Conservation (phyloP, 2,888 invertebrate species). For the Alcis repandata region DNA sequence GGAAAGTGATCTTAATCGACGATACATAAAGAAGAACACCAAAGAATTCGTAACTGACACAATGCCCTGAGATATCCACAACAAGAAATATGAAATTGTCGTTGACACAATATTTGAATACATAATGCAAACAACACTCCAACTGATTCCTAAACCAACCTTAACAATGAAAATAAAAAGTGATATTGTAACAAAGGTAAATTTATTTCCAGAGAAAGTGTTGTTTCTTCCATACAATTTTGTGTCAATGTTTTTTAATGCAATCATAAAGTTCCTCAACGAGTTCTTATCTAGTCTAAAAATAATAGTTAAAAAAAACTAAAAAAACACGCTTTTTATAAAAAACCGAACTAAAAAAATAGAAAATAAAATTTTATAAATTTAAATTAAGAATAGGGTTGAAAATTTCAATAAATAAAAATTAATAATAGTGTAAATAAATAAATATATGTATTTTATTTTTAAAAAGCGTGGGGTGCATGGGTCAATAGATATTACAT, state of each 20-base stretch:
- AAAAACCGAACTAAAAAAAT: no score
- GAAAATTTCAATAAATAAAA: no score
- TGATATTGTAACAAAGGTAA: background rate
- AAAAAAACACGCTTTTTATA: no score
- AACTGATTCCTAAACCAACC: background rate
- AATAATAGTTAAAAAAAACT: no score
- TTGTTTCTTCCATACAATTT: background rate
- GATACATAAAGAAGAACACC: background rate
- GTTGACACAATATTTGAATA: background rate
- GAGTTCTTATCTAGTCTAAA: no score
- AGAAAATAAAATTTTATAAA: no score
- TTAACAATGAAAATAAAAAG: background rate
- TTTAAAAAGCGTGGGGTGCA: no score
- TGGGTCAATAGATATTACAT: no score
- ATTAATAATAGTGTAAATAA: no score
- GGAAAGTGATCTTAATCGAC: constrained; percentile 3
- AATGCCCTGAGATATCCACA: background rate
- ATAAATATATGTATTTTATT: no score
- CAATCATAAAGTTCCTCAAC: background rate
- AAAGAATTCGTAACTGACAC: constrained; percentile 1
- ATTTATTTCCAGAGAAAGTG: background rate
- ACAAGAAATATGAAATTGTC: background rate
- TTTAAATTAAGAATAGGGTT: no score
- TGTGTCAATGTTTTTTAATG: background rate
- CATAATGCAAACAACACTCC: background rate